Evolutionary conservation across 64 coral and sea anemone genomes (phyloP).

Genomic region (Pocillopora verrucosa): DNA sequence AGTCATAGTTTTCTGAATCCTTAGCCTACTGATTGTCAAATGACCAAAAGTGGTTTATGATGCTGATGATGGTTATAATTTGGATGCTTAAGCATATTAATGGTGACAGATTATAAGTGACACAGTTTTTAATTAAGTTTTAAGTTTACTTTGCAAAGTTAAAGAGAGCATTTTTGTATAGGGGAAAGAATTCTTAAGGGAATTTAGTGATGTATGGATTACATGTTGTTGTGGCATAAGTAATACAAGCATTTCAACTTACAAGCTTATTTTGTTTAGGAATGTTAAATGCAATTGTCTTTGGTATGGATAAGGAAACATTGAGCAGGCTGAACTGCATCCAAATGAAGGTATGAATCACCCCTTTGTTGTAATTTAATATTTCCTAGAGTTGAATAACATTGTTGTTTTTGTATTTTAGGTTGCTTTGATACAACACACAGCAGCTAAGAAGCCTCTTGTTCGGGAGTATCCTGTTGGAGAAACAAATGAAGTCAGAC

Average conservation of each 20-base stretch:
- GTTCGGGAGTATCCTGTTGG: slow-evolving; percentile 90
- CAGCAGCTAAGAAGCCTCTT: slow-evolving; percentile 65
- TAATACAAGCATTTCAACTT: background rate
- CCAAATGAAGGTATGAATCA: slow-evolving; percentile 60
- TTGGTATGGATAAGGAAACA: slow-evolving; percentile 14
- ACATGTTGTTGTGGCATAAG: no score
- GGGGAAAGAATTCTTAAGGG: no score
- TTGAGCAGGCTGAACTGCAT: slow-evolving; percentile 10
- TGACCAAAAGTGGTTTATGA: no score
- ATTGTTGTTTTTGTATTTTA: slow-evolving; percentile 5
- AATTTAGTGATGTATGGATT: no score
- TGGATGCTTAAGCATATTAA: no score
- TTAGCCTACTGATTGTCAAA: no score
- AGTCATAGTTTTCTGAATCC: no score
- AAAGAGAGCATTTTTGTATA: no score
- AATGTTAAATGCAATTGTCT: slow-evolving; percentile 10
- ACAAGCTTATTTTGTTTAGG: background rate
- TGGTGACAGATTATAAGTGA: no score
- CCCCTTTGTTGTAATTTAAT: background rate
- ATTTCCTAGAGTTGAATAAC: background rate
- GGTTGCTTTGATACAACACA: slow-evolving; percentile 83
- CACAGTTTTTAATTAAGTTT: no score
- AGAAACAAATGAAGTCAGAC: slow-evolving; percentile 68
- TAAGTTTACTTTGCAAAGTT: no score
- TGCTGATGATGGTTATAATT: no score